Conservation (phyloP, 2,113 vertebrate species). For the Ammodytes marinus region DNA sequence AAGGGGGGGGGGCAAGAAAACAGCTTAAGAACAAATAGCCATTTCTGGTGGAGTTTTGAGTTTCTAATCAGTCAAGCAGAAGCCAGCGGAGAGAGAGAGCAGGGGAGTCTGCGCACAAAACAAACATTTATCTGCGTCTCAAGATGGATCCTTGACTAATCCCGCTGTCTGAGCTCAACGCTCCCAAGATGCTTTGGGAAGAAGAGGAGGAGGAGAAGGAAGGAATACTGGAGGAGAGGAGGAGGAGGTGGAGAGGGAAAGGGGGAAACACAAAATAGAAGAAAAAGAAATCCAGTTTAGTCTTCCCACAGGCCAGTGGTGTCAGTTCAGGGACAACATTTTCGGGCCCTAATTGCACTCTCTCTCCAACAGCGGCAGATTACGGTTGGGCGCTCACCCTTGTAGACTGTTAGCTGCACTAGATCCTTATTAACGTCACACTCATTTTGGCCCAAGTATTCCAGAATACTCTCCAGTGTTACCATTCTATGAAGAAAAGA, state of each 20-base stretch:
- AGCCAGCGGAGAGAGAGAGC: conserved; percentile 65
- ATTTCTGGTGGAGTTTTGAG: conserved; percentile 77
- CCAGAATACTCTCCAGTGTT: conserved; percentile 33
- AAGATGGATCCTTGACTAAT: conserved; percentile 88
- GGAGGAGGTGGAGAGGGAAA: conserved; percentile 60
- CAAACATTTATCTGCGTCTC: conserved; percentile 84
- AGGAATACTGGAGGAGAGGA: conserved; percentile 71
- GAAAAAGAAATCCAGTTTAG: conserved; percentile 34
- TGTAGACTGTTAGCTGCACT: conserved; percentile 30
- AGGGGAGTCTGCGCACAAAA: conserved; percentile 76
- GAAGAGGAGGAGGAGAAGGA: conserved; percentile 61
- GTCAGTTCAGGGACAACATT: conserved; percentile 59
- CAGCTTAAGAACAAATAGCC: conserved; percentile 79
- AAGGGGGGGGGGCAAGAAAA: conserved; percentile 51
- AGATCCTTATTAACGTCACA: conserved; percentile 62
- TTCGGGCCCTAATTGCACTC: conserved; percentile 55
- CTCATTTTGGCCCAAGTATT: conserved; percentile 51
- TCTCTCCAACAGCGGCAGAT: conserved; percentile 48
- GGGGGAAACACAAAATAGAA: conserved; percentile 10
- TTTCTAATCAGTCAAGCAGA: conserved; percentile 79
- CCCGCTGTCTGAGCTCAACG: conserved; percentile 82
- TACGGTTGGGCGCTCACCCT: conserved; percentile 36
- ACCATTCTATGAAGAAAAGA: conserved; percentile 54
- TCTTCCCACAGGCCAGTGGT: conserved; percentile 66
- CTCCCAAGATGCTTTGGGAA: conserved; percentile 82